Evolutionary conservation across 2,797 vertebrate species (phyloP), one percentile per base, ranked within the genome.

Genomic region (Tangara arthus): DNA sequence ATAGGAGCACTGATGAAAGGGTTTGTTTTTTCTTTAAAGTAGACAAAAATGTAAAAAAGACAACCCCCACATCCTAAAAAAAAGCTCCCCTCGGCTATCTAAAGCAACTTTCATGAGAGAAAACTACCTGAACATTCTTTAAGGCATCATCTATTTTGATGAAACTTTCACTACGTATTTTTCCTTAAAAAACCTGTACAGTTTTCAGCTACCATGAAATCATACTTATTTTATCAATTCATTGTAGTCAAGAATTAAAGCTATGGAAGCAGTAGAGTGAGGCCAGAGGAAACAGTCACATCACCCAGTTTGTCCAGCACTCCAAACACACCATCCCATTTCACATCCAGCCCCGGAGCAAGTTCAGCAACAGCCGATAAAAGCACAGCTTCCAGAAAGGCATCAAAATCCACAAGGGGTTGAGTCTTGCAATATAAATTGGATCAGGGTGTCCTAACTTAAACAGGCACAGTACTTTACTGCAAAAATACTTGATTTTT

Each of bases 51-150:
- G 6, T 17, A 24, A 39, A 76, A 81, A 63, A 65, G 41, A 9
- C 15, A 79, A 61, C 1, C 1, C 4, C 4, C 10, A 24, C 19
- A n/a, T n/a, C 6, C 15, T 23, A 7, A 4, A 5, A 4, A 5
- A 30, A 60, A 30, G 2, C 16, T 28, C 19, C 19, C 34, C 20
- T 77, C 8, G 12, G 11, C 37, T 65, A 6, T 37, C 22, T 47
- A 63, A 52, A 82, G 47, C 39, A 73, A 23, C 1, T 3, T 27
- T 66, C 5, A 20, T 35, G 46, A 70, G 23, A 46, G 16, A 61
- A 77, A 79, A 24, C 44, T 71, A 15, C 37, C 34, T 66, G 46
- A 47, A 35, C 35, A 42, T 44, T 30, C 49, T 65, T 30, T 6
- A n/a, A 46, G 44, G n/a, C 27, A 28, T 30, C 27, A 32, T 32